Evolutionary conservation across 2,797 vertebrate genomes (phyloP), one percentile per base, ranked within the genome.

Genomic region (Valencia hispanica): DNA sequence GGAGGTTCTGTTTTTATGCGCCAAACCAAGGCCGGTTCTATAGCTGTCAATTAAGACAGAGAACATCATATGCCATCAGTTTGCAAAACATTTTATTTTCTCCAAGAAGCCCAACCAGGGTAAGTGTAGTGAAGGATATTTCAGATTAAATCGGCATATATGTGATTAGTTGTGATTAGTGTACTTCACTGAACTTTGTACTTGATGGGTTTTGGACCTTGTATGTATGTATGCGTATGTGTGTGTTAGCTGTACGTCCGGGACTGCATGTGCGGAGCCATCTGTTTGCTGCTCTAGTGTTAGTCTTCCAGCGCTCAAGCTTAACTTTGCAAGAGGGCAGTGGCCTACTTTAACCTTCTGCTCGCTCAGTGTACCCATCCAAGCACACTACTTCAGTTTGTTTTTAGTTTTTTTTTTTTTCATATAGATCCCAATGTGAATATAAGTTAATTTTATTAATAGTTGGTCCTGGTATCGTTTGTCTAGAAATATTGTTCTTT

Each of bases 301-400:
- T 90, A 87, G 88, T 92, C 91, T 93, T 94, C 87, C 90, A 93
- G 88, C 84, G 84, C 87, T 77, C 84, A 20, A 88, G 92, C 91
- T 94, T 94, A 94, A 93, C 91, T 89, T 85, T 85, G 90, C 89
- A 90, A 68, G 79, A 87, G 88, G 90, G 90, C 91, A 86, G 84
- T 93, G 93, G 91, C 93, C 94, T 94, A 94, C 92, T 94, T 94
- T 91, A 94, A 93, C 92, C 91, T 93, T 91, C 90, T 91, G 90
- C 92, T 92, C 61, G 68, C 84, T 90, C 84, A 27, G 69, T 78
- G 83, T 72, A 68, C 76, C 74, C 79, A 79, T 74, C 73, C 73
- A 0, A 76, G 74, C 83, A 63, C 79, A 75, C 72, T 82, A 63
- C 72, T 80, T 83, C 43, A 55, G 65, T 78, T 78, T 55, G 73